phyloP scores from a whole-genome alignment of 2,113 vertebrate species.

The Rhea pennata region DNA sequence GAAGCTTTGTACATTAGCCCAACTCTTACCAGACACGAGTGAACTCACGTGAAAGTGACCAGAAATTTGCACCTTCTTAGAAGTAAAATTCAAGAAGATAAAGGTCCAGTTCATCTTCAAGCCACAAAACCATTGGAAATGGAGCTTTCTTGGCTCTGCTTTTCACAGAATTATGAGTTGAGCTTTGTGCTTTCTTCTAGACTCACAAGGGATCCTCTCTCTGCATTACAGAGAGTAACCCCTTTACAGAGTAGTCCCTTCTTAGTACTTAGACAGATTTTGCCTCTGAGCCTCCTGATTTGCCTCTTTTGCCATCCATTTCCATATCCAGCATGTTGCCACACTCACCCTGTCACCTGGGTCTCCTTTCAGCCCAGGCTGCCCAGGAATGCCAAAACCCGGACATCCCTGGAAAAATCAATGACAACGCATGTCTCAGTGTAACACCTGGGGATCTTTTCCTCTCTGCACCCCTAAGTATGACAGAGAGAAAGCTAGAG shows the following conservation, averaged over 20 bases:
- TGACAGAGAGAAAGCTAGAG: background rate
- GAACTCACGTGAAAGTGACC: rapidly evolving
- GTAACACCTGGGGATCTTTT: background rate
- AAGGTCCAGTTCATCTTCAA: background rate
- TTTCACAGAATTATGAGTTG: rapidly evolving
- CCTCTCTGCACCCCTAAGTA: background rate
- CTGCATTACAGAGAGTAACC: background rate
- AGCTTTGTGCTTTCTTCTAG: background rate
- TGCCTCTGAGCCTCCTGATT: background rate
- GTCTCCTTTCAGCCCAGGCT: conserved; percentile 86
- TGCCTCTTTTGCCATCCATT: background rate
- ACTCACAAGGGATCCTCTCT: background rate
- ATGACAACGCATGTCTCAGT: background rate
- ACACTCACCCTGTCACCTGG: conserved; percentile 87
- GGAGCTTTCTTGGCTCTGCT: background rate
- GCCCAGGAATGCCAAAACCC: conserved; percentile 90
- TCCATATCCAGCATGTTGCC: background rate
- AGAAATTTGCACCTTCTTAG: background rate
- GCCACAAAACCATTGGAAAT: background rate
- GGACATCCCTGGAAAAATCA: conserved; percentile 79
- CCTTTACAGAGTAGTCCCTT: background rate
- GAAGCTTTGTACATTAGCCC: background rate
- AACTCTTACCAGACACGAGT: background rate
- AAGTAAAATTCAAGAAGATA: background rate
- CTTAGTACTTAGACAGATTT: background rate